A percentile compares a stretch with the other conserved stretches of the same genome.
Conservation (phyloP, 1,140 invertebrate species). For the Linepithema humile region DNA sequence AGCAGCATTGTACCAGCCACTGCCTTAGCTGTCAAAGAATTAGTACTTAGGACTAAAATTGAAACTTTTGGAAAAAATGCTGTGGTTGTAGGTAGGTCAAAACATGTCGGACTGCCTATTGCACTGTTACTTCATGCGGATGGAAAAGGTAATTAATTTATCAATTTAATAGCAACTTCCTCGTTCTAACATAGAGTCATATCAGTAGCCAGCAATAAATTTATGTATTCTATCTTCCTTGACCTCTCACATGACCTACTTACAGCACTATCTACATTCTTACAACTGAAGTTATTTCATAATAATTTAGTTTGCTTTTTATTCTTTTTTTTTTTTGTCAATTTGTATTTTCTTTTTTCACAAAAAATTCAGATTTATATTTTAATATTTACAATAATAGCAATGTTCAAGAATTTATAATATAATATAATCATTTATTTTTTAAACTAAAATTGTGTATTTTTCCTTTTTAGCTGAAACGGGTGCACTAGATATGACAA, state of each 20-base stretch:
- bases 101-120: constrained; percentile 95
- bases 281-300: background rate
- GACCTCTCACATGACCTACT: background rate
- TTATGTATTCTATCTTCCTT: background rate
- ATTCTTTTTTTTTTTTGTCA: background rate
- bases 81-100: constrained; percentile 94
- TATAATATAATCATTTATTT: no score
- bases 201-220: no score
- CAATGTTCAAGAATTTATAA: no score
- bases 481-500: constrained; percentile 91
- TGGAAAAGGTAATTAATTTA: constrained; percentile 84
- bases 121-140: constrained; percentile 92
- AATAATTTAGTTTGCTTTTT: background rate
- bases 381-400: background rate
- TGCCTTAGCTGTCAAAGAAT: constrained; percentile 91
- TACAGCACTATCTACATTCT: background rate
- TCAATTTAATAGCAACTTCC: constrained; percentile 11
- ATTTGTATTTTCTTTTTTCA: constrained; percentile 14
- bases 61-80: constrained; percentile 93
- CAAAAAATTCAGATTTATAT: constrained; percentile 29
- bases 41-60: constrained; percentile 90
- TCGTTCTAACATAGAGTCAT: background rate
- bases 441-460: background rate
- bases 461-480: constrained; percentile 83
- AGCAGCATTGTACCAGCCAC: constrained; percentile 94